A percentile compares a stretch with the other conserved stretches of the same genome.
Evolutionary conservation across 2,888 invertebrate species (phyloP).

Genomic region (Lasioglossum lativentre): DNA sequence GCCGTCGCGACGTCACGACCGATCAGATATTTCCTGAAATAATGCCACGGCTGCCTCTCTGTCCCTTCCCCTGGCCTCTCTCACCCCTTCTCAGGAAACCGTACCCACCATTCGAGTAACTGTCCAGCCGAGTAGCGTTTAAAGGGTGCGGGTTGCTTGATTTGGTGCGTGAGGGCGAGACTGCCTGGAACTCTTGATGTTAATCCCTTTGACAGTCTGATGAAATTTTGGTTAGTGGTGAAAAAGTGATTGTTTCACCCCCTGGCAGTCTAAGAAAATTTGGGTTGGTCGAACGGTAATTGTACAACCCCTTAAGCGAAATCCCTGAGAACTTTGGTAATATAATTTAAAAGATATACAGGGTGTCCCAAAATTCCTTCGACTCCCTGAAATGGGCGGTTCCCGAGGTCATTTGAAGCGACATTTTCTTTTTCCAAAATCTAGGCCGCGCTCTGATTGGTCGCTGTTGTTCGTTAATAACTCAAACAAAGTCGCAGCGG

Average conservation of each 20-base stretch:
- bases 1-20: constrained; percentile 70
- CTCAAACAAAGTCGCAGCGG: too few species aligned
- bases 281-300: background rate
- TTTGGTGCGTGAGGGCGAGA: background rate
- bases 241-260: background rate
- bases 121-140: constrained; percentile 13
- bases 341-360: background rate
- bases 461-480: too few species aligned
- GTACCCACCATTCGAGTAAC: constrained; percentile 4
- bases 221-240: background rate
- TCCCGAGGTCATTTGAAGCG: too few species aligned
- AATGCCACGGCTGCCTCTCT: constrained; percentile 64
- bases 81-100: background rate
- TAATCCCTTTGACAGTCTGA: background rate
- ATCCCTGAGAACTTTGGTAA: background rate
- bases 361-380: too few species aligned
- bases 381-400: too few species aligned
- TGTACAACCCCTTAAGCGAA: background rate
- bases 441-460: too few species aligned
- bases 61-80: constrained; percentile 15
- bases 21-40: constrained; percentile 75
- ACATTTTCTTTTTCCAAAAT: too few species aligned
- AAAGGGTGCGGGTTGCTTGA: constrained; percentile 21
- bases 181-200: background rate
- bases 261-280: background rate